A percentile compares a stretch with the other conserved stretches of the same genome.
phyloP scores from a whole-genome alignment of 2,888 invertebrate species.

The Lycocerus yunnanus region DNA sequence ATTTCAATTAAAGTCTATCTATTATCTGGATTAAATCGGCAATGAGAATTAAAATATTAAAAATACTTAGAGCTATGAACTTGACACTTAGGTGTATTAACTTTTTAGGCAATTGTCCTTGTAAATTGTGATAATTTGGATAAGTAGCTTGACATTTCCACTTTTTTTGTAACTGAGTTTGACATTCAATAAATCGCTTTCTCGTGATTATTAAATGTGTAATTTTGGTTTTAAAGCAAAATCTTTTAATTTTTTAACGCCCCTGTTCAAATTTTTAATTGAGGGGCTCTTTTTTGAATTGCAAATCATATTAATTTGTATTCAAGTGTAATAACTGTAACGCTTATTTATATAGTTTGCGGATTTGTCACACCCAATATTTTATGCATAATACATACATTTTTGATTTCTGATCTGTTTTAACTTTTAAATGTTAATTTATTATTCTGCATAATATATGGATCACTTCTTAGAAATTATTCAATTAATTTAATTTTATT shows the following conservation, averaged over 20 bases:
- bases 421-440: not conserved
- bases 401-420: not conserved
- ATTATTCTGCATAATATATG: not conserved
- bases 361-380: not conserved
- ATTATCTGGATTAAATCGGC: not conserved
- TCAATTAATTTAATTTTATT: not conserved
- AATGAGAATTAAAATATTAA: conserved; percentile 3
- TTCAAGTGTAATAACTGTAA: not conserved
- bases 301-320: not conserved
- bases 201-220: not conserved
- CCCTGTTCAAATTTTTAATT: not conserved
- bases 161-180: not conserved
- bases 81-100: conserved; percentile 12
- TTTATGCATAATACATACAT: not conserved
- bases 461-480: not conserved
- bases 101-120: conserved; percentile 15
- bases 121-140: conserved; percentile 14
- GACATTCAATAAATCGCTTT: not conserved
- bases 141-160: conserved; percentile 14
- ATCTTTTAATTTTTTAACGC: not conserved
- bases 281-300: not conserved
- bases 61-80: conserved; percentile 10
- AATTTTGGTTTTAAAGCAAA: not conserved
- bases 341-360: not conserved
- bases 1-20: not conserved